Evolutionary conservation across 2,888 invertebrate genomes (phyloP).

Genomic region (Temnothorax unifasciatus): DNA sequence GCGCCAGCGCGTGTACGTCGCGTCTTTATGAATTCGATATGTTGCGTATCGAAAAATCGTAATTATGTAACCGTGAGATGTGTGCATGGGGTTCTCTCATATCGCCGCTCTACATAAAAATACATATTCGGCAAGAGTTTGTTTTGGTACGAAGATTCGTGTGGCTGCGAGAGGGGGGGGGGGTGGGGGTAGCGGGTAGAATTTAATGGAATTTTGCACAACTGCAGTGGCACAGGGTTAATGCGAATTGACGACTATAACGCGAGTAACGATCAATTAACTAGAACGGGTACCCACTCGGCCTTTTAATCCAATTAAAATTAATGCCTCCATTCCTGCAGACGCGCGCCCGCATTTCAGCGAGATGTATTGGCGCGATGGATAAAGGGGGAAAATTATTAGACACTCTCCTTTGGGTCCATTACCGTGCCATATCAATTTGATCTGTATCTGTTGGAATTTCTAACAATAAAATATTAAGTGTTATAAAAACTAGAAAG

Average conservation of each 20-base stretch:
- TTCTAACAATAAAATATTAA: background rate
- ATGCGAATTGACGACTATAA: slow-evolving; percentile 41
- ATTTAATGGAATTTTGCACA: slow-evolving; percentile 55
- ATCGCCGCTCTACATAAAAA: background rate
- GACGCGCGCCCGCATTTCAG: slow-evolving; percentile 54
- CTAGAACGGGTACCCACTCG: slow-evolving; percentile 60
- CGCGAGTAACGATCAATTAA: slow-evolving; percentile 62
- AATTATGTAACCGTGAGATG: slow-evolving; percentile 9
- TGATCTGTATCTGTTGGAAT: background rate
- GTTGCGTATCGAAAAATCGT: no score
- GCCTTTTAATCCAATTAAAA: slow-evolving; percentile 73
- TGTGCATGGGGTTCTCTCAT: no score
- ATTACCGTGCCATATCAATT: background rate
- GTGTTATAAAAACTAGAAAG: background rate
- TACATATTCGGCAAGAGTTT: background rate
- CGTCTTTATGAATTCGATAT: no score
- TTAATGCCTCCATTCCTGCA: slow-evolving; percentile 54
- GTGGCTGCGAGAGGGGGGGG: background rate
- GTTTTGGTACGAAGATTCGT: background rate
- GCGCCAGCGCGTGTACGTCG: no score
- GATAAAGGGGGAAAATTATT: background rate
- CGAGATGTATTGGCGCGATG: slow-evolving; percentile 23
- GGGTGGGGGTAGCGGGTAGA: background rate
- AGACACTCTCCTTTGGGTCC: background rate
- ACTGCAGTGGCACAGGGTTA: slow-evolving; percentile 33